Evolutionary conservation across 2,113 vertebrate genomes (phyloP).

Genomic region (human (Homo sapiens)): GRCh38 chr15:70386501-70387000

Average conservation of each 20-base stretch:
- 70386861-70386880: slow-evolving; percentile 86
- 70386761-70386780: slow-evolving; percentile 89
- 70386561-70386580: slow-evolving; percentile 83
- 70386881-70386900: slow-evolving; percentile 86
- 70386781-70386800: slow-evolving; percentile 84
- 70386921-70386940: neutral
- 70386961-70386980: slow-evolving; percentile 32
- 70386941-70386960: neutral
- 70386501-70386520: slow-evolving; percentile 94
- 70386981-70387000: slow-evolving; percentile 39
- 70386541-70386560: slow-evolving; percentile 82
- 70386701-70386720: slow-evolving; percentile 75
- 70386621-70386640: slow-evolving; percentile 87
- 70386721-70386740: slow-evolving; percentile 67
- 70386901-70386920: slow-evolving; percentile 17
- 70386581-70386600: slow-evolving; percentile 90
- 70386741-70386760: slow-evolving; percentile 86
- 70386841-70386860: slow-evolving; percentile 82
- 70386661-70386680: slow-evolving; percentile 44
- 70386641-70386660: neutral
- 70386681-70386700: slow-evolving; percentile 85
- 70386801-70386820: slow-evolving; percentile 83
- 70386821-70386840: slow-evolving; percentile 71
- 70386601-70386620: slow-evolving; percentile 95
- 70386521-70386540: slow-evolving; percentile 93